phyloP scores from a whole-genome alignment of 2,888 invertebrate species.

The Sycophila texana region DNA sequence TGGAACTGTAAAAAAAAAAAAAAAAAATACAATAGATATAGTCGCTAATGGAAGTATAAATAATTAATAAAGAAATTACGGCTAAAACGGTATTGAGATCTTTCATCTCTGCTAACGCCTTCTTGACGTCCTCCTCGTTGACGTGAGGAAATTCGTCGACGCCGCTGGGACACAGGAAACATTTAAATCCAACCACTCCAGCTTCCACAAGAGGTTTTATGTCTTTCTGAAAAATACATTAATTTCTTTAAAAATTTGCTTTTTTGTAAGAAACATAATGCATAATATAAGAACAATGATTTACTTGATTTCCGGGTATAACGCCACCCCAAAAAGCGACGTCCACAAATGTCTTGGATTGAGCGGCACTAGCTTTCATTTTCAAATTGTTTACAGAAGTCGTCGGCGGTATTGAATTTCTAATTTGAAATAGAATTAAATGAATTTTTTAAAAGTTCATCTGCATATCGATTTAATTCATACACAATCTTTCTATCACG shows the following conservation, averaged over 20 bases:
- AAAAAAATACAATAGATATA: constrained; percentile 31
- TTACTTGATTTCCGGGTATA: constrained; percentile 81
- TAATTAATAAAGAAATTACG: constrained; percentile 72
- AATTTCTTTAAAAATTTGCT: background rate
- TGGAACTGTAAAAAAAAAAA: constrained; percentile 80
- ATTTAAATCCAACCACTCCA: constrained; percentile 86
- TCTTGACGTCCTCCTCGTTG: constrained; percentile 77
- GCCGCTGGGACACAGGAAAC: constrained; percentile 83
- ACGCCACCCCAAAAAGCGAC: constrained; percentile 90
- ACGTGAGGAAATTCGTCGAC: constrained; percentile 84
- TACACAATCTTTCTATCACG: no score
- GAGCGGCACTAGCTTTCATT: constrained; percentile 79
- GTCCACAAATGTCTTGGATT: constrained; percentile 80
- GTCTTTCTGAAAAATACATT: constrained; percentile 75
- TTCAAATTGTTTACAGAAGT: constrained; percentile 81
- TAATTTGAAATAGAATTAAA: no score
- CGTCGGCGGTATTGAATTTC: constrained; percentile 85
- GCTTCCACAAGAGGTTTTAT: constrained; percentile 79
- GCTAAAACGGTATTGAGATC: constrained; percentile 81
- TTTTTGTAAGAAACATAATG: background rate
- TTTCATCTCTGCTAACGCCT: constrained; percentile 79
- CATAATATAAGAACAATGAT: constrained; percentile 3
- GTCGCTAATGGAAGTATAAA: background rate
- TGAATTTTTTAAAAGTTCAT: no score
- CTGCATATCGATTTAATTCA: no score